Evolutionary conservation across 1,140 invertebrate species (phyloP), one percentile per base, ranked within the genome.

Genomic region (Akabosia matsudoensis): DNA sequence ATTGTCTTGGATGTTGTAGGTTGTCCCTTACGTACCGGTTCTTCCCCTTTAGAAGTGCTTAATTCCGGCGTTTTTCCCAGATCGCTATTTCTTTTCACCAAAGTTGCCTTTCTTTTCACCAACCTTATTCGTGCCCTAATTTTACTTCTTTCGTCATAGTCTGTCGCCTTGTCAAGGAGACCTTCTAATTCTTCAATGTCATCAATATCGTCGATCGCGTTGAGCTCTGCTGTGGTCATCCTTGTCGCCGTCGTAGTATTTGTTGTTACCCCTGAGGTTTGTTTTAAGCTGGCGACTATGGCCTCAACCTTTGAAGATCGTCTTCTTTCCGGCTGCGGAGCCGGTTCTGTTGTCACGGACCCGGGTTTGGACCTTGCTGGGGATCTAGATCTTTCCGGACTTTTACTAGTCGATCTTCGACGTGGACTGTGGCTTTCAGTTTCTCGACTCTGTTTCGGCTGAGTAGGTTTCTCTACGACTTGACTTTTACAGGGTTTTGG

Each of bases 91-190:
- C 16, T 31, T 34, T 78, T 78, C 71, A 71, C 74, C 75, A 72
- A 24, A 33, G 74, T 51, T 1, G 64, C 76, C 37, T 79, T 81
- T 13, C 79, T 78, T 64, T 83, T 83, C 28, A 91, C 88, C 10
- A 90, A 82, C 78, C 91, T 86, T 73, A 93, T 91, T 84, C 92
- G 91, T 10, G 90, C 87, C 78, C 92, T 87, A 73, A 93, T 92
- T 74, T 90, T 87, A 71, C 91, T 87, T 75, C 92, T 85, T 81
- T 92, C 86, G 79, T 93, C 91, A 82, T 93, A 93, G 74, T 88
- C 88, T 30, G 88, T 88, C 33, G 91, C 89, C 82, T 89, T 91
- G 84, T 92, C 90, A 82, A 92, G 85, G 89, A 91, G 85, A 85
- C 87, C 85, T 84, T 92, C 91, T 61, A 92, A 85, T 75, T 90